These are phyloP conservation scores for Synanthedon formicaeformis DNA, from an alignment of 2,888 invertebrate species.

Conservation along the genomic window DNA sequence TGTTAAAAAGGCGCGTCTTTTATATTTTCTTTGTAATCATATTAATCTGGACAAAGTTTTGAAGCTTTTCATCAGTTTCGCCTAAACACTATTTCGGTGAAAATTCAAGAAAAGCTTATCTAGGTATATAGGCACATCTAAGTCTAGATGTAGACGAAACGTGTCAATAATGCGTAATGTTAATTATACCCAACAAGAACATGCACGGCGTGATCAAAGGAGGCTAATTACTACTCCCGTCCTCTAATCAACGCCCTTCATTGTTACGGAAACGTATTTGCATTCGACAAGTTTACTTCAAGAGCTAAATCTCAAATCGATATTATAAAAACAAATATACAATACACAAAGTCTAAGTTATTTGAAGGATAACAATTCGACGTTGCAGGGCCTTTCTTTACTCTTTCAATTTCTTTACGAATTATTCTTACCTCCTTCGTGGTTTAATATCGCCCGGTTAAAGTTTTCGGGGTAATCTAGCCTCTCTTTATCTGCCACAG, in stretches of 20 bases:
- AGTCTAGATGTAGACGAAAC: slow-evolving; percentile 2
- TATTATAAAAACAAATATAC: not conserved
- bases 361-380: too few species aligned
- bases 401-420: too few species aligned
- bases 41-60: too few species aligned
- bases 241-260: slow-evolving; percentile 57
- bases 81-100: not conserved
- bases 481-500: too few species aligned
- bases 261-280: slow-evolving; percentile 43
- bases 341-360: not conserved
- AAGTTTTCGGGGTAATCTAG: too few species aligned
- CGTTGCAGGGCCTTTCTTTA: too few species aligned
- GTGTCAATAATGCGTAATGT: slow-evolving; percentile 22
- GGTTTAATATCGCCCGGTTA: too few species aligned
- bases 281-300: slow-evolving; percentile 31
- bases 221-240: slow-evolving; percentile 44
- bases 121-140: not conserved
- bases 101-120: not conserved
- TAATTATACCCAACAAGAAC: slow-evolving; percentile 51
- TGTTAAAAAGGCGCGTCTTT: too few species aligned
- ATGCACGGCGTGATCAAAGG: slow-evolving; percentile 54
- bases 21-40: too few species aligned
- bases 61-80: too few species aligned
- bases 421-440: too few species aligned
- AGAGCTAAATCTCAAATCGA: not conserved